Percentiles rank a stretch among this genome's conserved stretches.
Evolutionary conservation across 2,888 invertebrate genomes (phyloP).

Genomic region (Sialis lutaria): DNA sequence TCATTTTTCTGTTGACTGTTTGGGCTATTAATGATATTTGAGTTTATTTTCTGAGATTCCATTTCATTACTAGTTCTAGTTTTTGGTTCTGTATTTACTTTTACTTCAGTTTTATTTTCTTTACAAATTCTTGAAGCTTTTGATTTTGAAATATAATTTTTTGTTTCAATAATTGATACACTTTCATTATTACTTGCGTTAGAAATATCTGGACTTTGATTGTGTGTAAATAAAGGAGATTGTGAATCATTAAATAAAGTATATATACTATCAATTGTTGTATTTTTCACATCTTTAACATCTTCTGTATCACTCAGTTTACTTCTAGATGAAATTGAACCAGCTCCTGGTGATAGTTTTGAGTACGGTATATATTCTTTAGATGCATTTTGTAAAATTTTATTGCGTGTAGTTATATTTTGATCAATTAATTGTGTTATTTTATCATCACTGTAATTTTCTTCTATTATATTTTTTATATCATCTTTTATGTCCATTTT

Average conservation of each 20-base stretch:
- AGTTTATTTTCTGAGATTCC: background rate
- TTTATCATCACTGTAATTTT: background rate
- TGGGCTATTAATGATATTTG: background rate
- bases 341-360: slow-evolving; percentile 29
- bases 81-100: background rate
- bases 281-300: background rate
- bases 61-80: background rate
- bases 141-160: no score
- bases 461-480: background rate
- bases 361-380: slow-evolving; percentile 31
- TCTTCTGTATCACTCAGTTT: background rate
- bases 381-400: slow-evolving; percentile 17
- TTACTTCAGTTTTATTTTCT: background rate
- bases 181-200: background rate
- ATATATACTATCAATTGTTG: background rate
- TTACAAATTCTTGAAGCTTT: background rate
- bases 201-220: background rate
- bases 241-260: background rate
- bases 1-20: background rate
- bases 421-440: background rate
- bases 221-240: background rate
- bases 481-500: background rate
- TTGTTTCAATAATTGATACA: no score
- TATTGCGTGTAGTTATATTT: slow-evolving; percentile 6
- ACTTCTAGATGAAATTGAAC: slow-evolving; percentile 10